Evolutionary conservation across 2,113 vertebrate species (phyloP).

Genomic region (Elaphurus davidianus): DNA sequence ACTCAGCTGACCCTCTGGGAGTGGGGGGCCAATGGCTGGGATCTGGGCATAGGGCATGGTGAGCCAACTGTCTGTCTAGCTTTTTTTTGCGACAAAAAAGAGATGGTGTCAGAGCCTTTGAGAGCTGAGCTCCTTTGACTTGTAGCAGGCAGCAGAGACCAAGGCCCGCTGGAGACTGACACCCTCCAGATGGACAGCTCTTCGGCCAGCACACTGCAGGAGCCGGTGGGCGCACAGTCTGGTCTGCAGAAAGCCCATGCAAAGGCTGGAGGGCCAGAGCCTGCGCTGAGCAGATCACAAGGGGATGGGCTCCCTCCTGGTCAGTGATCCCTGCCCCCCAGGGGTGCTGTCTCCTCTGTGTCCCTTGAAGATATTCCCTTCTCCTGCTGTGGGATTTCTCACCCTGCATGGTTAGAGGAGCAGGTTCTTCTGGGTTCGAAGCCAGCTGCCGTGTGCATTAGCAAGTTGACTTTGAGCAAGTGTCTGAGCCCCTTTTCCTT

Average conservation of each 20-base stretch:
- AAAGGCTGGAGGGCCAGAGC: neutral
- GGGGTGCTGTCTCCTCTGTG: neutral
- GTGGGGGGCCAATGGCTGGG: neutral
- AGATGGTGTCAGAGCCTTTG: neutral
- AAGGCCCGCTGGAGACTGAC: neutral
- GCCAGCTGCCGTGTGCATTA: neutral
- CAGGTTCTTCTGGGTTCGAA: neutral
- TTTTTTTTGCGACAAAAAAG: neutral
- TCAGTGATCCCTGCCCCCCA: too few species aligned
- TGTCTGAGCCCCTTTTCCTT: neutral
- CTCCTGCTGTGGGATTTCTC: accelerated
- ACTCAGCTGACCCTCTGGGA: neutral
- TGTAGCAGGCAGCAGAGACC: neutral
- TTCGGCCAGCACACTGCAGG: neutral
- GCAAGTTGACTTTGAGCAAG: neutral
- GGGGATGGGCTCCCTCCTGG: neutral
- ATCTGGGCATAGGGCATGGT: neutral
- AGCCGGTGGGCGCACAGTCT: accelerated
- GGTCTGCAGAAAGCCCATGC: neutral
- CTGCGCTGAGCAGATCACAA: accelerated
- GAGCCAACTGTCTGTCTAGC: neutral
- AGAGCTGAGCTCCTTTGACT: neutral
- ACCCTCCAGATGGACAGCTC: accelerated
- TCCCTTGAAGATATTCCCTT: neutral
- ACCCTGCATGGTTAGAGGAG: accelerated